Base-by-base conservation (phyloP, 2,888 invertebrate genomes). In the Andrena marginata region DNA sequence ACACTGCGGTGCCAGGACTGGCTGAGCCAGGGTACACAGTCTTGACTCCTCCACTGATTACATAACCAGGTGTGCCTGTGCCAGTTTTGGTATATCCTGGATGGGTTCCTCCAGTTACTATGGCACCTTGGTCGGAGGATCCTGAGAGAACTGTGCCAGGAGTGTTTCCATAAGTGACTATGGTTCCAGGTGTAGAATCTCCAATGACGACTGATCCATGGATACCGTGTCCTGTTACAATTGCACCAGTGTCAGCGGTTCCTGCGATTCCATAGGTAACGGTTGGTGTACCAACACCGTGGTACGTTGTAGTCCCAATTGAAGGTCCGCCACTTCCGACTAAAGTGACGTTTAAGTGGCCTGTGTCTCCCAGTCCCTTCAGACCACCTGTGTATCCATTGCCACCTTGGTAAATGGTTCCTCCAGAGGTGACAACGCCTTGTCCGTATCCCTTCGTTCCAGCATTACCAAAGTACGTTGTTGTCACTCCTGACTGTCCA, bases 51-150 rank as follows among this genome's bases (percentile, higher is more conserved):
- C 80, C 82, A 8, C 49, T 82, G 4, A 86, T 68, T 2, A 80
- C 84, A n/a, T 89, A 91, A 42, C 90, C 91, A 6, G 91, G 84
- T 20, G 87, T 80, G n/a, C 85, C 88, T 5, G 87, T 33, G 16
- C 85, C 77, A 29, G 89, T 85, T n/a, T 88, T 77, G 0, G 88
- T 68, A 29, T 90, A 91, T 42, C 89, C 92, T 42, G 92, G 90
- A 23, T 84, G 82, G 31, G 48, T 68, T 4, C 60, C 31, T 26
- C 88, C 89, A 10, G 85, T 81, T 67, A 75, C 33, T n/a, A 91
- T 67, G 10, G 65, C 59, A 5, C 89, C 91, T 67, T 88, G 88
- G 7, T 86, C 74, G 7, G 70, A 60, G 1, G 70, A 67, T 31
- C 87, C 87, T 13, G 83, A 69, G 5, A 70, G 23, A 5, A 89